Evolutionary conservation across 2,113 vertebrate species (phyloP), one percentile per base, ranked within the genome.

Genomic region (Merops nubicus): DNA sequence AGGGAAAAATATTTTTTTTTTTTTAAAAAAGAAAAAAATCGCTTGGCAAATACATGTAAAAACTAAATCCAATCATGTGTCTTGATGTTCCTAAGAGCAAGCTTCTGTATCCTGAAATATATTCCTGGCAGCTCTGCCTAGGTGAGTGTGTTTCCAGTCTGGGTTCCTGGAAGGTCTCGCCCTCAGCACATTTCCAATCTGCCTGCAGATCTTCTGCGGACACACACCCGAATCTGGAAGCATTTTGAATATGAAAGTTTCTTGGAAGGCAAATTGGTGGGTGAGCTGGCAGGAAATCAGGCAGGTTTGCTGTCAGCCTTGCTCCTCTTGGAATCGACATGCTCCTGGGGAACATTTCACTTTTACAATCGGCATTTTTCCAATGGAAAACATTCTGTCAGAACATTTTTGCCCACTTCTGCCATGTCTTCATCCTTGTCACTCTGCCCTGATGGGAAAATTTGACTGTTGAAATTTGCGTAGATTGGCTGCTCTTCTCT

Each of bases 291-390:
- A 92, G 70, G 29, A 79, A 42, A 67, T 10, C 26, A 68, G 31
- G 47, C 38, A 88, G 77, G 70, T 93, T 83, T 88, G 16, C 38
- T 85, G n/a, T 83, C 74, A 80, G 72, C 51, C 38, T 67, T 6
- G 1, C 22, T 93, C 21, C 33, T 75, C 64, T 54, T 70, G 67
- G 64, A 95, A 90, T 63, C 0, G 0, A 78, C 59, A 56, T 1
- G 9, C 11, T 92, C 28, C 51, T 0, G 0, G 45, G 56, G 50
- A 88, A 84, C 0, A 0, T 51, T 77, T 92, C 22, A 8, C 7
- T 88, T 82, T 23, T 34, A 89, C 68, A 86, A 89, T 48, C 0
- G 3, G 64, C 60, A 21, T 81, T 94, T 90, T 95, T 90, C 79
- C 88, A 86, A 23, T n/a, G 70, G 56, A 75, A 95, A 84, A 45